A percentile compares a stretch with the other conserved stretches of the same genome.
phyloP scores from a whole-genome alignment of 1,140 invertebrate species.

The Delia radicum region DNA sequence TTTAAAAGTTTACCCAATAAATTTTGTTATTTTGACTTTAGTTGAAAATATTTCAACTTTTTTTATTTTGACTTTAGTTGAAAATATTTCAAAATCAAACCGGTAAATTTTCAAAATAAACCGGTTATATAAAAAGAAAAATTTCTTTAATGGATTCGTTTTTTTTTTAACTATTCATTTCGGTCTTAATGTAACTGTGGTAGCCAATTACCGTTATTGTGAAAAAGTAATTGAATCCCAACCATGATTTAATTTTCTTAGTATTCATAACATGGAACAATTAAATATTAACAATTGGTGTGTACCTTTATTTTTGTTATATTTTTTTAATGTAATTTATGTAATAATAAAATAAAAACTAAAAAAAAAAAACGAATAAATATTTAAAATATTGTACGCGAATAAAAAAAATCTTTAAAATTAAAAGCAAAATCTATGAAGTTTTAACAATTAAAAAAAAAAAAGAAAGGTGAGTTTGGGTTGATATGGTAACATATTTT shows the following conservation, averaged over 20 bases:
- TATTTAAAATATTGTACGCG: conserved; percentile 5
- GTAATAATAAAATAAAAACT: background rate
- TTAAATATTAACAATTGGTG: background rate
- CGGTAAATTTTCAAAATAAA: too few relatives aligned
- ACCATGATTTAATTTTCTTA: too few relatives aligned
- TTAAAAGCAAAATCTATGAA: background rate
- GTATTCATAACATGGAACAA: too few relatives aligned
- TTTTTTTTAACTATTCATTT: background rate
- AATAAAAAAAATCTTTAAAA: conserved; percentile 6
- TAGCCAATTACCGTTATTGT: background rate
- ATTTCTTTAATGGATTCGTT: background rate
- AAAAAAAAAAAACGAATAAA: conserved; percentile 1
- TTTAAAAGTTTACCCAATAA: too few relatives aligned
- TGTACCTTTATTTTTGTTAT: conserved; percentile 20
- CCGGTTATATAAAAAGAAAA: background rate
- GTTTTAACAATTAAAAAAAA: too few relatives aligned
- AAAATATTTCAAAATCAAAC: too few relatives aligned
- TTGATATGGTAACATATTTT: too few relatives aligned
- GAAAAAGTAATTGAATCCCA: background rate
- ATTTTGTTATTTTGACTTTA: too few relatives aligned
- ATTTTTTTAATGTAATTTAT: conserved; percentile 23
- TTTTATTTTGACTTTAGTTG: too few relatives aligned
- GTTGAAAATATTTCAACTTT: too few relatives aligned
- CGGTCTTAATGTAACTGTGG: background rate
- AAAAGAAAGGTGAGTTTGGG: too few relatives aligned